phyloP scores from a whole-genome alignment of 2,797 vertebrate species.

The Ficedula albicollis region DNA sequence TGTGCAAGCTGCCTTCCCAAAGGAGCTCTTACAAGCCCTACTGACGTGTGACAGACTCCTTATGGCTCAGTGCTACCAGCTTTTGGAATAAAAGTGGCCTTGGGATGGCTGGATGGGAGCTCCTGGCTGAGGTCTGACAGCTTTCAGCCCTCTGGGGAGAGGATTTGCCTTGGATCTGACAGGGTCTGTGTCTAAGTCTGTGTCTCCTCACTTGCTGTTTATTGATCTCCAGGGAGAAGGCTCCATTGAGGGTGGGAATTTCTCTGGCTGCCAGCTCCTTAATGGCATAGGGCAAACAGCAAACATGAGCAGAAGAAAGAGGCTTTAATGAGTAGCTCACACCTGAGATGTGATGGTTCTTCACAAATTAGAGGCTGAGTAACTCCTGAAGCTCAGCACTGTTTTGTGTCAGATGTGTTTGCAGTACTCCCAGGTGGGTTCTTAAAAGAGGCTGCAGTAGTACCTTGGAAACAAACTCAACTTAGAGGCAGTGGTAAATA shows the following conservation, averaged over 20 bases:
- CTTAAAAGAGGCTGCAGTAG: neutral
- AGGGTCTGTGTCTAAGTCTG: neutral
- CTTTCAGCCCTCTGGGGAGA: neutral
- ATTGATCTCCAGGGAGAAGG: neutral
- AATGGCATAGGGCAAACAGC: neutral
- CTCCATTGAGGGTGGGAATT: neutral
- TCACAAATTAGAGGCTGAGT: neutral
- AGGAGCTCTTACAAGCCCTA: neutral
- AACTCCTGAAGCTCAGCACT: neutral
- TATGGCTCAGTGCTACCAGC: neutral
- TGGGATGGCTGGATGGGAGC: neutral
- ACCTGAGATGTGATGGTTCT: neutral
- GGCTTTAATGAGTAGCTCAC: neutral
- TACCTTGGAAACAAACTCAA: neutral
- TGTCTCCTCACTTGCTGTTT: neutral
- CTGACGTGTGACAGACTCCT: neutral
- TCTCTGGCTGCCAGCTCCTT: neutral
- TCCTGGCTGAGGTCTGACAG: neutral
- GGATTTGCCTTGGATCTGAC: neutral
- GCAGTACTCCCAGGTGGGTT: neutral
- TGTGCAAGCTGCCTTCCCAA: slow-evolving; percentile 1
- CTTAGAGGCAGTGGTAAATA: neutral
- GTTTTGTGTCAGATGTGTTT: neutral
- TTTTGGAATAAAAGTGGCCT: neutral
- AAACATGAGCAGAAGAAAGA: neutral